A percentile compares a stretch with the other conserved stretches of the same genome.
Evolutionary conservation across 2,113 vertebrate genomes (phyloP).

Genomic region (Oxyruncus cristatus): DNA sequence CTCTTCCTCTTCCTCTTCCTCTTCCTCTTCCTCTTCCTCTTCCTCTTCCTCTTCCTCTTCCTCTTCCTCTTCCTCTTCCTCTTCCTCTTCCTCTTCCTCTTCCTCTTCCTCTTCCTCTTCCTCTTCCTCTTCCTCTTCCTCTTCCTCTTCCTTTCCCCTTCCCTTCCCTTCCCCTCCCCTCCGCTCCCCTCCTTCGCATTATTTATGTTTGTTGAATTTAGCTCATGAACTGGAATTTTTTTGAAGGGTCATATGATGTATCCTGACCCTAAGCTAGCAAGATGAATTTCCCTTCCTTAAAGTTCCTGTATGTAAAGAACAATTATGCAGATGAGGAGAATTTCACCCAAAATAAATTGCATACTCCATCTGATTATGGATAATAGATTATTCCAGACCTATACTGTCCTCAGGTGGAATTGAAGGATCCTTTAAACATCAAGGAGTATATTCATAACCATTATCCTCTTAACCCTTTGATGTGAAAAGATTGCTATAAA

Average conservation of each 20-base stretch:
- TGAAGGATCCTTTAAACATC: slow-evolving; percentile 66
- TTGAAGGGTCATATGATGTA: background rate
- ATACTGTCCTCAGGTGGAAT: slow-evolving; percentile 63
- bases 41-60: too few species aligned
- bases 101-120: too few species aligned
- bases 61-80: too few species aligned
- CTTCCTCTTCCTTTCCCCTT: too few species aligned
- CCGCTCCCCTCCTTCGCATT: background rate
- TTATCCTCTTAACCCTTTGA: slow-evolving; percentile 75
- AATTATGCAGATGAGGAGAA: slow-evolving; percentile 59
- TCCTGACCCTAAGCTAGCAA: background rate
- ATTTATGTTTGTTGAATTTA: background rate
- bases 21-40: too few species aligned
- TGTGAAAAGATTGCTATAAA: slow-evolving; percentile 68
- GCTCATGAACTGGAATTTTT: background rate
- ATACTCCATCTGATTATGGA: slow-evolving; percentile 52
- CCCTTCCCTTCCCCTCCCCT: background rate
- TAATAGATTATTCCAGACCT: slow-evolving; percentile 63
- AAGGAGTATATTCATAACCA: slow-evolving; percentile 67
- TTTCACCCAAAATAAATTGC: slow-evolving; percentile 64
- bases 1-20: too few species aligned
- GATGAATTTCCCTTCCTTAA: background rate
- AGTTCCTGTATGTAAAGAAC: slow-evolving; percentile 36
- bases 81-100: too few species aligned
- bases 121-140: too few species aligned